Evolutionary conservation across 2,888 invertebrate species (phyloP), one percentile per base, ranked within the genome.

Genomic region (Strigamia crassipes): DNA sequence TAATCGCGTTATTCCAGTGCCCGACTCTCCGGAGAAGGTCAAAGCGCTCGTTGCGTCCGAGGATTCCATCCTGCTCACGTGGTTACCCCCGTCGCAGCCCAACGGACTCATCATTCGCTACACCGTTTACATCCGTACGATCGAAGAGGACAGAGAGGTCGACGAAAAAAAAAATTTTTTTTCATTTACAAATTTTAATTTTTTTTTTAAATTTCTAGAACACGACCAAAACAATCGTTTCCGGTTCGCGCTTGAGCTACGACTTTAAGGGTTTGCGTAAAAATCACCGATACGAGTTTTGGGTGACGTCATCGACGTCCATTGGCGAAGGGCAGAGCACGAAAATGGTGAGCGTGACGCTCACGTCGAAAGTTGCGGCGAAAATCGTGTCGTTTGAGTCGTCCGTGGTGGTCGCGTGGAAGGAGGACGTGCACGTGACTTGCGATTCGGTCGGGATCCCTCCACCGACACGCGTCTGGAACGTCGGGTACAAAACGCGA

Each of bases 401-500:
- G 85, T 85, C 84, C 31, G 82, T 87, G 46, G 85, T 86, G 38
- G 85, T 86, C 6, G 94, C 95, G 1, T 96, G 96, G 96, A 95
- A 96, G 86, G 94, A 94, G 87, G 93, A 94, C 85, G 91, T 96
- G 56, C 92, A 92, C 38, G 88, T 97, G 51, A 92, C 94, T 0
- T 97, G 96, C 86, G 92, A 93, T 85, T 93, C 93, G 87, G 96
- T 96, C 0, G 96, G 96, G 3, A 90, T 93, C 1, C 96, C 96
- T 0, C 89, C 91, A 2, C 94, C 96, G 0, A 91, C 92, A 0
- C 92, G 93, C 21, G 91, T 91, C 73, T 95, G 95, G 95, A 82
- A 23, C 21, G 61, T 80, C 23, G 80, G 61, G 80, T 80, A 80
- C n/a, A n/a, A n/a, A n/a, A n/a, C 21, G 80, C 21, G 78, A 78